phyloP scores from a whole-genome alignment of 2,113 vertebrate genomes.

The Arothron firmamentum region DNA sequence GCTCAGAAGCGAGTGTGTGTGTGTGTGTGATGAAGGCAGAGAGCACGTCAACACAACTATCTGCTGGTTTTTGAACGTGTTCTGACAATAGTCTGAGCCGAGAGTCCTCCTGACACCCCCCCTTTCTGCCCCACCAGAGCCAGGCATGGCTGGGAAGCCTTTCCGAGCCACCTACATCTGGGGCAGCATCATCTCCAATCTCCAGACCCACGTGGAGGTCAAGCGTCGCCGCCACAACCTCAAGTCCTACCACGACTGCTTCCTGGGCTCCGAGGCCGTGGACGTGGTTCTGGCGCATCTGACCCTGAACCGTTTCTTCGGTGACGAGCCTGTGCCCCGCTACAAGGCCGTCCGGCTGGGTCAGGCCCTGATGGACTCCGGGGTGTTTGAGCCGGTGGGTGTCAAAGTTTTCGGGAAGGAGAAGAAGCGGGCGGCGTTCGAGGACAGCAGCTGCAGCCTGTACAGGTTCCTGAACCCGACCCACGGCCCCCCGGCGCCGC shows the following conservation, averaged over 20 bases:
- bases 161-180: conserved; percentile 93
- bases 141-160: conserved; percentile 85
- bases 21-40: conserved; percentile 10
- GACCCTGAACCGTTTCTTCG: conserved; percentile 88
- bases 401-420: conserved; percentile 89
- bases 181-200: conserved; percentile 90
- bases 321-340: conserved; percentile 87
- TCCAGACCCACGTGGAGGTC: conserved; percentile 87
- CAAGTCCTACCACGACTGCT: conserved; percentile 88
- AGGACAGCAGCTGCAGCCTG: conserved; percentile 91
- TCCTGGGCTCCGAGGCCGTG: conserved; percentile 91
- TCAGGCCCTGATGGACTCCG: conserved; percentile 92
- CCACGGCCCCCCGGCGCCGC: conserved; percentile 1
- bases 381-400: conserved; percentile 90
- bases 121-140: conserved; percentile 62
- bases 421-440: conserved; percentile 82
- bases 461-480: conserved; percentile 82
- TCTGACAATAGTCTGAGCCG: conserved; percentile 18
- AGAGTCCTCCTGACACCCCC: neutral
- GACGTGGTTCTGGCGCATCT: conserved; percentile 90
- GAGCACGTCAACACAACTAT: neutral
- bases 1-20: conserved; percentile 8
- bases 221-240: conserved; percentile 90
- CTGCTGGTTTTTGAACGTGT: neutral
- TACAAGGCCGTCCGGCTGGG: conserved; percentile 91